Evolutionary conservation across 2,888 invertebrate genomes (phyloP), one percentile per base, ranked within the genome.

Genomic region (Ceratothoa steindachneri): DNA sequence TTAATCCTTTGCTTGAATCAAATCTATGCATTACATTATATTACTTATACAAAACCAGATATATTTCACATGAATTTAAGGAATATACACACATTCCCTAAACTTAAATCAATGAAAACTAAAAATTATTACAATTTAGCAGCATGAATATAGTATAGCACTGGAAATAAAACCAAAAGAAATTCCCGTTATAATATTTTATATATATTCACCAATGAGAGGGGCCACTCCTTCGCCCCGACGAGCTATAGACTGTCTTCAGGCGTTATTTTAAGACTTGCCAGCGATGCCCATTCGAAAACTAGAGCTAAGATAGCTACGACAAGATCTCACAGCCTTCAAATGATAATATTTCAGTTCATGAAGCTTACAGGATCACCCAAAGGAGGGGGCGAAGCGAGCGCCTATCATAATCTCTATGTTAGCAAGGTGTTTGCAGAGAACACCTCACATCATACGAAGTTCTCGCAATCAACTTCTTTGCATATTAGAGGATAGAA

Each of bases 271-370:
- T n/a, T n/a, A 41, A 41, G 41, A 41, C 41, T 41, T 41, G 41
- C 41, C 41, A 41, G 41, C 41, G 41, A 41, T 41, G 41, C 41
- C 41, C 41, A 41, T 41, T 41, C 5, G 15, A 9, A 41, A 41
- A 15, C 15, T 41, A 60, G 60, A 60, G 60, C 60, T 60, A 60
- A 60, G 60, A 60, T 60, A 60, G 60, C 60, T 24, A 60, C 24
- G 60, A 60, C 60, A 60, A 60, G 60, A 60, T 60, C 60, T 60
- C 60, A 60, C 60, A 60, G 60, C 60, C 60, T 60, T 60, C 27
- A 60, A 51, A 60, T 60, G 60, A 24, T 60, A 24, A 60, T 60
- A 60, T n/a, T 60, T 60, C 9, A 2, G 27, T 60, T 24, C 19
- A 60, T 60, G 12, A 24, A n/a, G 19, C 27, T 60, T 24, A 60